Conservation (phyloP, 1,140 invertebrate genomes). For the Latrodectus geometricus region DNA sequence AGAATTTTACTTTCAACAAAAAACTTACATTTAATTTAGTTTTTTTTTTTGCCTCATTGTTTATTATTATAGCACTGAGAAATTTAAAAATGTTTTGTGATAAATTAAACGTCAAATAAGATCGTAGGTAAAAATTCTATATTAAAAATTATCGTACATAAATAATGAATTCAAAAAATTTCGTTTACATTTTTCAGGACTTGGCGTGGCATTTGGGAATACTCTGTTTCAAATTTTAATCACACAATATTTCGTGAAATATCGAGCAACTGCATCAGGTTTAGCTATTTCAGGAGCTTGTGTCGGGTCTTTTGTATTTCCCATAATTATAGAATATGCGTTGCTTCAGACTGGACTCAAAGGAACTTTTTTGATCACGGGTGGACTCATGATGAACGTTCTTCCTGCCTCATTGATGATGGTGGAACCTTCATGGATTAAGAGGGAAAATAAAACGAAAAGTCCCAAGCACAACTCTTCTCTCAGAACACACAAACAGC, state of each 20-base stretch:
- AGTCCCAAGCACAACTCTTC: background rate
- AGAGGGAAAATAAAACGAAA: background rate
- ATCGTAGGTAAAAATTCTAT: too few relatives aligned
- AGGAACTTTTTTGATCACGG: constrained; percentile 77
- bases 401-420: constrained; percentile 83
- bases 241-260: constrained; percentile 56
- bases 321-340: constrained; percentile 65
- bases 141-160: too few relatives aligned
- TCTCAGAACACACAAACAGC: background rate
- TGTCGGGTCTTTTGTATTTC: constrained; percentile 67
- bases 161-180: too few relatives aligned
- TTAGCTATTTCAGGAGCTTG: constrained; percentile 68
- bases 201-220: constrained; percentile 46
- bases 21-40: too few relatives aligned
- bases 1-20: too few relatives aligned
- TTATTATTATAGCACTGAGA: too few relatives aligned
- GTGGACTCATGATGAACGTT: constrained; percentile 85
- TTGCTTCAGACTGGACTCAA: constrained; percentile 51
- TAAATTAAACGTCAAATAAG: too few relatives aligned
- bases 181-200: background rate
- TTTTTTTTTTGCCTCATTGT: too few relatives aligned
- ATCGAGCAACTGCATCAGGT: constrained; percentile 43
- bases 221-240: constrained; percentile 61
- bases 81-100: too few relatives aligned
- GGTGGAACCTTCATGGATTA: constrained; percentile 71